phyloP scores from a whole-genome alignment of 2,888 invertebrate species.

The Eulithis prunata region DNA sequence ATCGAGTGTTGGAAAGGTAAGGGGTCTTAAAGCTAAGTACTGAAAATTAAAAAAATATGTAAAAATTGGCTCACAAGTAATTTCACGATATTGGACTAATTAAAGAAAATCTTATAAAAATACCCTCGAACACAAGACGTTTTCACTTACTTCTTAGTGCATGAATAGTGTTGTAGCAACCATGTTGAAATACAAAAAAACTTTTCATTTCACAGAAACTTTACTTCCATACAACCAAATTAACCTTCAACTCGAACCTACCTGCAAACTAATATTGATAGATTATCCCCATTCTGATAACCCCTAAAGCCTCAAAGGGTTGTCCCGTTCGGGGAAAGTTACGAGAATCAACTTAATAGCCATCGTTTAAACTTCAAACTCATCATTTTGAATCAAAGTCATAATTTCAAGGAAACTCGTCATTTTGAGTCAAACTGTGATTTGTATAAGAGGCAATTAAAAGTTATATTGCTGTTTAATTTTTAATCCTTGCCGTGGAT shows the following conservation, averaged over 20 bases:
- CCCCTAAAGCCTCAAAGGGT: slow-evolving; percentile 15
- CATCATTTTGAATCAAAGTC: slow-evolving; percentile 32
- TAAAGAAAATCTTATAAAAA: too few species aligned
- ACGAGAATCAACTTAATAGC: slow-evolving; percentile 30
- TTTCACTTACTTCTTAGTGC: too few species aligned
- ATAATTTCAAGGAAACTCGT: slow-evolving; percentile 32
- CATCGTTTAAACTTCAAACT: slow-evolving; percentile 32
- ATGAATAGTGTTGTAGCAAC: too few species aligned
- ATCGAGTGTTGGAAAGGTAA: slow-evolving; percentile 24
- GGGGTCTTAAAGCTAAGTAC: slow-evolving; percentile 17
- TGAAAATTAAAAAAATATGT: not conserved
- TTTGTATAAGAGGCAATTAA: slow-evolving; percentile 52
- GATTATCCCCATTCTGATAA: slow-evolving; percentile 24
- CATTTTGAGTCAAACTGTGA: slow-evolving; percentile 48
- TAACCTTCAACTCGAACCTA: not conserved
- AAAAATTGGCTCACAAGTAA: not conserved
- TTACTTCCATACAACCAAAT: not conserved
- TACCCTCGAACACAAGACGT: too few species aligned
- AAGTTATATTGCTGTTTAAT: slow-evolving; percentile 56
- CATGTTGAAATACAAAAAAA: too few species aligned
- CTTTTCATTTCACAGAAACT: too few species aligned
- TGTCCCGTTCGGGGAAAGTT: slow-evolving; percentile 24
- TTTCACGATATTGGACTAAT: too few species aligned
- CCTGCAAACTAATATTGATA: slow-evolving; percentile 26
- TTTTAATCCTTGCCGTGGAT: slow-evolving; percentile 49